Percentiles rank a stretch among this genome's conserved stretches.
Conservation (phyloP, 1,140 invertebrate species). For the Penaeus chinensis region DNA sequence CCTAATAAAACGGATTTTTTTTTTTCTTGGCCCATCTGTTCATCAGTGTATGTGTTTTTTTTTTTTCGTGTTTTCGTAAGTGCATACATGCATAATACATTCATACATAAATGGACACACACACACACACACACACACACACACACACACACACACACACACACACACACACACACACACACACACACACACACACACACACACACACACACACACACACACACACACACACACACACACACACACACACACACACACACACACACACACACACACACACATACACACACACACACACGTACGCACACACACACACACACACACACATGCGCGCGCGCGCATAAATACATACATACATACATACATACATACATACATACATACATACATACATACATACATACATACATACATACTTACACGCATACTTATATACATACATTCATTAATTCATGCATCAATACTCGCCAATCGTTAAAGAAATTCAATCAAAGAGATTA, state of each 20-base stretch:
- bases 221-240: neutral
- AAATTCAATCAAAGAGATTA: too few species aligned
- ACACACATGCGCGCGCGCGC: neutral
- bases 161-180: neutral
- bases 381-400: neutral
- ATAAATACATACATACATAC: constrained; percentile 3
- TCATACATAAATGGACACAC: neutral
- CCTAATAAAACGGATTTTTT: too few species aligned
- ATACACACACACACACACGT: too few species aligned
- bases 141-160: neutral
- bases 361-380: neutral
- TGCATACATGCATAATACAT: neutral
- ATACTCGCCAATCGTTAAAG: neutral
- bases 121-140: neutral
- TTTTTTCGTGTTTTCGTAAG: too few species aligned
- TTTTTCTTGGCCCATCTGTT: too few species aligned
- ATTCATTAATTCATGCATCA: neutral
- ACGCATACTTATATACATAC: neutral
- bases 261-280: neutral
- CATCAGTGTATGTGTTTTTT: too few species aligned
- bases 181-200: neutral
- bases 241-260: neutral
- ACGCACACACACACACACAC: neutral
- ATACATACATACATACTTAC: constrained; percentile 8
- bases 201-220: neutral